Evolutionary conservation across 2,113 vertebrate genomes (phyloP).

Genomic region (Dolichallabes microphthalmus): DNA sequence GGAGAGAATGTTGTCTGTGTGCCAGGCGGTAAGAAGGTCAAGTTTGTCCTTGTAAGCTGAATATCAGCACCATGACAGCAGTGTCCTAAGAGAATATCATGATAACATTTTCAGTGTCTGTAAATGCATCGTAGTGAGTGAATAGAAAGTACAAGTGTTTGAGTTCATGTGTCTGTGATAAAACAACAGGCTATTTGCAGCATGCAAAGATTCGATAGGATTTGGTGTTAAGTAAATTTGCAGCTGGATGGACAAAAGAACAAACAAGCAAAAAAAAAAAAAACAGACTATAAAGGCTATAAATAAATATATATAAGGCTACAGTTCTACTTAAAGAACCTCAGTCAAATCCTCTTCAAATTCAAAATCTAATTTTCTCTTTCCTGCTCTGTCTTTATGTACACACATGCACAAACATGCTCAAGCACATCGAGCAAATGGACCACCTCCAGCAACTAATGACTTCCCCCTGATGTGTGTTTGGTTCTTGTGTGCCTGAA

Average conservation of each 20-base stretch:
- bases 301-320: too few relatives aligned
- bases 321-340: background rate
- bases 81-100: background rate
- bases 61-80: slow-evolving; percentile 16
- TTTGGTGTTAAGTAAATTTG: background rate
- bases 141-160: slow-evolving; percentile 4
- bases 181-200: background rate
- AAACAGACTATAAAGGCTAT: background rate
- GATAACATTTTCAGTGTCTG: background rate
- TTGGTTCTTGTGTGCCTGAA: slow-evolving; percentile 24
- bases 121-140: background rate
- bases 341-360: background rate
- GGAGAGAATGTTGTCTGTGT: slow-evolving; percentile 2
- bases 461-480: slow-evolving; percentile 6
- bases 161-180: background rate
- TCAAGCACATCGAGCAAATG: background rate
- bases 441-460: slow-evolving; percentile 7
- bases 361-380: slow-evolving; percentile 1
- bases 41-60: slow-evolving; percentile 14
- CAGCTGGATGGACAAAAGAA: background rate
- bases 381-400: background rate
- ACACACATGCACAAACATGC: background rate
- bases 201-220: background rate
- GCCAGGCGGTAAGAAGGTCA: slow-evolving; percentile 1
- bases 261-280: background rate